Conservation (phyloP, 2,797 vertebrate species). For the Xenopus petersii region DNA sequence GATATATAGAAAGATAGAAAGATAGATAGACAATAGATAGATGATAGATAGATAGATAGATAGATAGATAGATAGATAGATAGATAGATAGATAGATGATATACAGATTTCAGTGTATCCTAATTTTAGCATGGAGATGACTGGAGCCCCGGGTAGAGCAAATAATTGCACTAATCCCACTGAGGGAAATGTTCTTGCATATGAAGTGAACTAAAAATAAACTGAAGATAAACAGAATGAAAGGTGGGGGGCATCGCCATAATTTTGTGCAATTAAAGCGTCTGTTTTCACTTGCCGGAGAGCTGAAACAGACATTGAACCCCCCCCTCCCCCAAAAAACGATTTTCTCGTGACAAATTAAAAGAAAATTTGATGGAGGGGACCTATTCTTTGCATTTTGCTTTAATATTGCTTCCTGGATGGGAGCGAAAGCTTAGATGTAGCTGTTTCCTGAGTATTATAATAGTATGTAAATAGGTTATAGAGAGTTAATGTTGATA, state of each 20-base stretch:
- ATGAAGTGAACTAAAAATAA: slow-evolving; percentile 69
- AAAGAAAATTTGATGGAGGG: slow-evolving; percentile 39
- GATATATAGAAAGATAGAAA: no score
- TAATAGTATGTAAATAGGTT: no score
- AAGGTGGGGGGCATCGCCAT: slow-evolving; percentile 52
- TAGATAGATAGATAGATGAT: no score
- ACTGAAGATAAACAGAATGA: slow-evolving; percentile 56
- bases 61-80: no score
- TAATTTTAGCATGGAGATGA: not conserved
- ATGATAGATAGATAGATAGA: no score
- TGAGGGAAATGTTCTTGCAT: slow-evolving; percentile 64
- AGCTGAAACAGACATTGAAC: slow-evolving; percentile 40
- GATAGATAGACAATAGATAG: no score
- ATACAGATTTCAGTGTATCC: no score
- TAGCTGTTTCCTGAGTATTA: not conserved
- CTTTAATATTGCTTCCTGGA: not conserved
- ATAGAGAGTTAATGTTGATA: no score
- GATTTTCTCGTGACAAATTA: slow-evolving; percentile 48
- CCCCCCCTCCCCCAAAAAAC: slow-evolving; percentile 22
- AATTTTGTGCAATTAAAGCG: slow-evolving; percentile 63
- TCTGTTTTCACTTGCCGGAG: slow-evolving; percentile 53
- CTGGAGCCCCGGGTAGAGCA: slow-evolving; percentile 62
- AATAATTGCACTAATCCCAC: slow-evolving; percentile 64
- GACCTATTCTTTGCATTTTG: not conserved
- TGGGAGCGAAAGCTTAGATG: not conserved